Evolutionary conservation across 2,888 invertebrate species (phyloP).

Genomic region (Ceriagrion tenellum): DNA sequence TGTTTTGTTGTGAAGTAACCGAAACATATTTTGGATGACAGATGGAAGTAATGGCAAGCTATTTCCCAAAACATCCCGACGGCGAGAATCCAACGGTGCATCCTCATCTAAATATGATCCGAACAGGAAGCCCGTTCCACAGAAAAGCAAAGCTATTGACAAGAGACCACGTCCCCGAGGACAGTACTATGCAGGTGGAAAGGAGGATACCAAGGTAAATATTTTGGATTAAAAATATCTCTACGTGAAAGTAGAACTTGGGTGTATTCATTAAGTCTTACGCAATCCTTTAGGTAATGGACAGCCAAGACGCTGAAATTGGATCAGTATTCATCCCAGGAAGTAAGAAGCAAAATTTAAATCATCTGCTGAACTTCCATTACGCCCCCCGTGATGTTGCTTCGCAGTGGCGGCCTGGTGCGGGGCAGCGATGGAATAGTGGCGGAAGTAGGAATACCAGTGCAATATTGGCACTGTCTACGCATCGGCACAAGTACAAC

Average conservation of each 20-base stretch:
- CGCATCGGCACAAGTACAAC: slow-evolving; percentile 87
- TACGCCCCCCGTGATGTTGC: slow-evolving; percentile 83
- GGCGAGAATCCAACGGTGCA: slow-evolving; percentile 82
- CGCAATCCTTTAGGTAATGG: slow-evolving; percentile 77
- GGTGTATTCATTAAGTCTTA: neutral
- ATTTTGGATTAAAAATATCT: neutral
- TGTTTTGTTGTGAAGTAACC: slow-evolving; percentile 74
- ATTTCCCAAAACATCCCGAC: slow-evolving; percentile 78
- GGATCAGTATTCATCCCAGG: slow-evolving; percentile 91
- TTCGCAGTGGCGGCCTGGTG: slow-evolving; percentile 72
- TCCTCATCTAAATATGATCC: slow-evolving; percentile 82
- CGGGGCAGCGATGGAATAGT: slow-evolving; percentile 69
- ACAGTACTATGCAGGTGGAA: slow-evolving; percentile 82
- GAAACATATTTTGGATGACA: slow-evolving; percentile 71
- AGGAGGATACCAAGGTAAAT: slow-evolving; percentile 84
- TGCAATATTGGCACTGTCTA: slow-evolving; percentile 76
- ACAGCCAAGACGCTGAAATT: slow-evolving; percentile 84
- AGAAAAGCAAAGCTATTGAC: slow-evolving; percentile 84
- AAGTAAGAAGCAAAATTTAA: slow-evolving; percentile 95
- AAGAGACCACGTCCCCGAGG: slow-evolving; percentile 87
- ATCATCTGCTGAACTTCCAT: slow-evolving; percentile 96
- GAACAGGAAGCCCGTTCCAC: slow-evolving; percentile 84
- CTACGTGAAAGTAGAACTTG: neutral
- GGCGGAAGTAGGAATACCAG: slow-evolving; percentile 70
- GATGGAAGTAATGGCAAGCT: slow-evolving; percentile 59